A percentile compares a stretch with the other conserved stretches of the same genome.
Conservation (phyloP, 2,888 invertebrate species). For the Orchesellides sinensis region DNA sequence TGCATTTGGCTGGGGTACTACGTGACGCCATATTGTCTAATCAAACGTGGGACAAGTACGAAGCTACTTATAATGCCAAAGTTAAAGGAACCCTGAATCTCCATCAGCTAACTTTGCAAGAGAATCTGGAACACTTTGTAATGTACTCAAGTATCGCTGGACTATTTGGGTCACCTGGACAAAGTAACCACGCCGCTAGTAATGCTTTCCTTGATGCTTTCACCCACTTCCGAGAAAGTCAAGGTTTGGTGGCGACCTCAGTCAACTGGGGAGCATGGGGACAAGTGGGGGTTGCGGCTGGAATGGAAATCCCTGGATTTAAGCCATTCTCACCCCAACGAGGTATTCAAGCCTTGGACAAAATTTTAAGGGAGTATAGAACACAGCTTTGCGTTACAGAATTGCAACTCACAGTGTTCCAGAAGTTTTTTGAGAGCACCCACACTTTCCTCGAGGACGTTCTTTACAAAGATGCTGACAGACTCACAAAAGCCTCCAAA, state of each 20-base stretch:
- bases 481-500: background rate
- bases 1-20: conserved; percentile 61
- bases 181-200: conserved; percentile 47
- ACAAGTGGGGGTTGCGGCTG: conserved; percentile 5
- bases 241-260: conserved; percentile 43
- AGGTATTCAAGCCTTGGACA: conserved; percentile 22
- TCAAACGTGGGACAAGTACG: conserved; percentile 62
- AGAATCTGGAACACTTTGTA: conserved; percentile 48
- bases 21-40: conserved; percentile 42
- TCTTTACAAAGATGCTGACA: background rate
- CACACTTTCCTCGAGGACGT: conserved; percentile 7
- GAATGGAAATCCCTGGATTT: background rate
- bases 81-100: conserved; percentile 63
- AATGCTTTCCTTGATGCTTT: conserved; percentile 55
- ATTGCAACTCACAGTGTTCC: conserved; percentile 6
- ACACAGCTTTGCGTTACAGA: conserved; percentile 22
- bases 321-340: conserved; percentile 40
- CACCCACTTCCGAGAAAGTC: conserved; percentile 39
- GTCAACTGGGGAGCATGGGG: conserved; percentile 64
- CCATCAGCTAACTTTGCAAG: conserved; percentile 40
- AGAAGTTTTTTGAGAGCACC: conserved; percentile 14
- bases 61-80: conserved; percentile 19
- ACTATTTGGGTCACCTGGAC: conserved; percentile 49
- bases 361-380: conserved; percentile 29
- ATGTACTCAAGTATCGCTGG: conserved; percentile 45